Percentiles rank a stretch among this genome's conserved stretches.
Evolutionary conservation across 2,113 vertebrate species (phyloP).

Genomic region (Nibea coibor): DNA sequence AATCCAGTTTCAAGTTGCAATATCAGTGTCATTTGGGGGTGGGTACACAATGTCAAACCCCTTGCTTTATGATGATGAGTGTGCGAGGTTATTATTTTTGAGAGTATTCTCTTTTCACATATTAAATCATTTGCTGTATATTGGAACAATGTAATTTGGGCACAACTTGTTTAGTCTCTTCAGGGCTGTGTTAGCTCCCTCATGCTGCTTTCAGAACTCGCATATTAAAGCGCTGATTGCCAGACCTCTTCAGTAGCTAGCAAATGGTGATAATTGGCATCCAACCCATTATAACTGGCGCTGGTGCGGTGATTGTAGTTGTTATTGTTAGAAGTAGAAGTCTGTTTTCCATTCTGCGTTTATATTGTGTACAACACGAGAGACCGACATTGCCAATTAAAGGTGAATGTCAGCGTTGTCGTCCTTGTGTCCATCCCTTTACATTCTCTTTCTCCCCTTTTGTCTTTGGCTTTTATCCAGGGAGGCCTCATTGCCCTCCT

Average conservation of each 20-base stretch:
- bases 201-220: constrained; percentile 22
- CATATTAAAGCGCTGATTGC: constrained; percentile 44
- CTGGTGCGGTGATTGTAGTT: constrained; percentile 40
- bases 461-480: constrained; percentile 74
- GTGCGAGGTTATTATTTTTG: background rate
- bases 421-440: background rate
- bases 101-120: background rate
- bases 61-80: background rate
- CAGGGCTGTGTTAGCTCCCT: constrained; percentile 7
- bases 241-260: constrained; percentile 33
- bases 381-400: constrained; percentile 3
- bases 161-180: background rate
- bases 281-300: constrained; percentile 35
- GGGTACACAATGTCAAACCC: background rate
- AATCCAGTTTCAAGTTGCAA: background rate
- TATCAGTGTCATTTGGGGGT: background rate
- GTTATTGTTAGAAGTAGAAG: constrained; percentile 24
- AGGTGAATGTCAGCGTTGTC: background rate
- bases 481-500: constrained; percentile 96
- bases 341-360: constrained; percentile 2
- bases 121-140: background rate
- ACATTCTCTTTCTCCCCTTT: background rate
- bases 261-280: constrained; percentile 53
- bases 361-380: constrained; percentile 5
- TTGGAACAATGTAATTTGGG: background rate